A percentile compares a stretch with the other conserved stretches of the same genome.
Evolutionary conservation across 2,113 vertebrate genomes (phyloP).

Genomic region (Clupea harengus): DNA sequence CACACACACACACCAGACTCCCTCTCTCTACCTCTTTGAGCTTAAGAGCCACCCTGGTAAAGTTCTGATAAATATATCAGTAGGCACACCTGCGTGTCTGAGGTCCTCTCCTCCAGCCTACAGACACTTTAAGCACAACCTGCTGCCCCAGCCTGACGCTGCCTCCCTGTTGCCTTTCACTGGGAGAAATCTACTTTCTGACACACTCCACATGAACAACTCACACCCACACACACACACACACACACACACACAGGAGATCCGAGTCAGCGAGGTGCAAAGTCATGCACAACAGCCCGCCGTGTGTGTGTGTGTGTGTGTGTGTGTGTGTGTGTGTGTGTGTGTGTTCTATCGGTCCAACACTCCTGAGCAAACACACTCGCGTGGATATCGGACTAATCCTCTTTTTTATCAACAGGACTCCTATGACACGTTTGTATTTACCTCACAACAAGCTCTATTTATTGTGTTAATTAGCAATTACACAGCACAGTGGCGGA

Average conservation of each 20-base stretch:
- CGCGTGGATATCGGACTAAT: background rate
- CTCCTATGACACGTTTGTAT: background rate
- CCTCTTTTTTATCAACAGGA: slow-evolving; percentile 4
- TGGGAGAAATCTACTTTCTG: too few relatives aligned
- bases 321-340: too few relatives aligned
- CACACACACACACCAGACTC: too few relatives aligned
- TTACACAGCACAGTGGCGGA: background rate
- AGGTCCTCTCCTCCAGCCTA: background rate
- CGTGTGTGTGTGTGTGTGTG: too few relatives aligned
- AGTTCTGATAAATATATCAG: slow-evolving; percentile 27
- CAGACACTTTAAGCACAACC: too few relatives aligned
- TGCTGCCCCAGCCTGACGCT: too few relatives aligned
- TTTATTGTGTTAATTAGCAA: background rate
- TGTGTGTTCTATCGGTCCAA: too few relatives aligned
- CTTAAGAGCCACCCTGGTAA: slow-evolving; percentile 7
- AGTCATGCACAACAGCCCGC: too few relatives aligned
- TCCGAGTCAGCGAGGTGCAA: background rate
- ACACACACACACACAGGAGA: too few relatives aligned
- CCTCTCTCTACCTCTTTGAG: slow-evolving; percentile 9
- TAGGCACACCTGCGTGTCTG: background rate
- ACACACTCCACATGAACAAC: too few relatives aligned
- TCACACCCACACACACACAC: too few relatives aligned
- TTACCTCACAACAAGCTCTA: background rate
- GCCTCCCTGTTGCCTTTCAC: too few relatives aligned
- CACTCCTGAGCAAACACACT: background rate